Evolutionary conservation across 2,113 vertebrate species (phyloP).

Genomic region (Xenus cinereus): DNA sequence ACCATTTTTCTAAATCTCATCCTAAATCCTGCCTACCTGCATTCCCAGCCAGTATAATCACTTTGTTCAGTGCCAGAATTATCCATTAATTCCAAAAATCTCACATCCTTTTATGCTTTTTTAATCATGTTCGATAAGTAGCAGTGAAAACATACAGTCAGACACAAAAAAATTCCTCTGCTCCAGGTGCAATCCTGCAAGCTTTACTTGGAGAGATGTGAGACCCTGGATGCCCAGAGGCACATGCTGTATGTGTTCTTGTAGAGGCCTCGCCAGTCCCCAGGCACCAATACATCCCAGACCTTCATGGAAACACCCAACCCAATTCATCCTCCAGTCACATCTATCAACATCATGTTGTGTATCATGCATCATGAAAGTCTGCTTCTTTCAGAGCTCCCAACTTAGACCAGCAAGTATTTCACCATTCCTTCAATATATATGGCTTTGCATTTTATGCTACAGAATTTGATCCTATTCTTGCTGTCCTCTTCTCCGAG

Average conservation of each 20-base stretch:
- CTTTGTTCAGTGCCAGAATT: not conserved
- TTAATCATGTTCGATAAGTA: not conserved
- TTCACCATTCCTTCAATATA: not conserved
- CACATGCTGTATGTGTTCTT: accelerated
- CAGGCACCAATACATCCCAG: not conserved
- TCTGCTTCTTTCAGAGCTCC: not conserved
- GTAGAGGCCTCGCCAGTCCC: not conserved
- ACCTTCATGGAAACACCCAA: not conserved
- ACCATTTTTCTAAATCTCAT: not conserved
- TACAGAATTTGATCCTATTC: not conserved
- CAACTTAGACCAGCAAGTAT: not conserved
- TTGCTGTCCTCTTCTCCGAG: not conserved
- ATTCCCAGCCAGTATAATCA: not conserved
- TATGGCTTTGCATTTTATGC: accelerated
- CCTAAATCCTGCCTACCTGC: not conserved
- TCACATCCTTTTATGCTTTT: not conserved
- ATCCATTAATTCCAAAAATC: not conserved
- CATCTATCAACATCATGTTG: not conserved
- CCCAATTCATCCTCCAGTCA: not conserved
- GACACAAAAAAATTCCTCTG: not conserved
- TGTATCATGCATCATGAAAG: too few relatives aligned
- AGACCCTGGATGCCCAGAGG: not conserved
- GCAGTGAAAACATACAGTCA: not conserved
- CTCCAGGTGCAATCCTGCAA: not conserved
- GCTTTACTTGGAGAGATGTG: not conserved